Base-by-base conservation (phyloP, 2,113 vertebrate species). In the Thymallus thymallus region DNA sequence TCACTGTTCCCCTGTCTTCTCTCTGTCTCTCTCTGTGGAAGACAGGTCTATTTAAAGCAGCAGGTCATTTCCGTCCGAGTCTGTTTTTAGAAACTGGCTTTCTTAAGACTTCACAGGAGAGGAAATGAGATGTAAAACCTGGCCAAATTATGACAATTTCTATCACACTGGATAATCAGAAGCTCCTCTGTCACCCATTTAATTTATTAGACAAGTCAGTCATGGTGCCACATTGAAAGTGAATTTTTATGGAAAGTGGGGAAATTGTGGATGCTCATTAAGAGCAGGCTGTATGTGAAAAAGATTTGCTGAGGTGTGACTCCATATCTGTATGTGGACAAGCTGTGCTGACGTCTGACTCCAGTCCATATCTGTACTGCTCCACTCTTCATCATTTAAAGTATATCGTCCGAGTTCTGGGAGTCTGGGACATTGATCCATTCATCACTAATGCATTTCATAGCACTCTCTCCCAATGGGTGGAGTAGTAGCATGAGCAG, bases 21-120 rank as follows among this genome's bases (percentile, higher is more conserved):
- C 35, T 41, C 9, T 41, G 35, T 32, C 63, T n/a, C 61, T 41
- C n/a, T 56, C 48, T 16, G 22, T 12, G 63, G 2, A 24, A 55
- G 20, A 23, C 51, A 56, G 48, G 18, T 60, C 61, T 61, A 71
- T 71, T 66, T 71, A 58, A 14, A 77, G 51, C 45, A 55, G 20
- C 23, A 55, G 56, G 55, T 70, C 32, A 18, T 32, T 76, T 29
- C 41, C 35, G 35, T 41, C 35, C 20, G 14, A 18, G 63, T 32
- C 76, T 72, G 51, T 77, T 77, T 77, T 72, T 77, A 77, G 76
- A 32, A 62, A 46, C 70, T 60, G 2, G 13, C 26, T 29, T 16
- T 71, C n/a, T 6, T 20, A 61, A 46, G 58, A 66, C 74, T 58
- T 23, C 69, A 68, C 63, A 46, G 48, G 51, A 55, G 20, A 55